These are phyloP conservation scores for Coleophora flavipennella DNA, from an alignment of 2,888 invertebrate genomes.

Conservation along the genomic window DNA sequence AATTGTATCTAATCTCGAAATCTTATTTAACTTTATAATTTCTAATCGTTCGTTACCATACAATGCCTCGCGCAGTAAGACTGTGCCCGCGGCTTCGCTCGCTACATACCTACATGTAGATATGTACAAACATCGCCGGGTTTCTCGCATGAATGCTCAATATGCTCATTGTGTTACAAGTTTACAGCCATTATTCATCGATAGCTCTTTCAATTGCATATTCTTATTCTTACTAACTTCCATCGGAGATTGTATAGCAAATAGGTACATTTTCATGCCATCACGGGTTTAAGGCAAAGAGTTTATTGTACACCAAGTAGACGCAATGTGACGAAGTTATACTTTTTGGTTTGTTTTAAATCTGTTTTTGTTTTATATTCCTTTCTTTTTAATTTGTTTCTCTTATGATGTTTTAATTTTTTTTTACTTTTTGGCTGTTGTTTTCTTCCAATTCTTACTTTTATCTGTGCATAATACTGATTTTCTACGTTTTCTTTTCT, in stretches of 20 bases:
- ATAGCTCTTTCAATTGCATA: conserved; percentile 49
- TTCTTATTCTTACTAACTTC: conserved; percentile 20
- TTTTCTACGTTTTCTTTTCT: too few species aligned
- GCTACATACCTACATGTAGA: conserved; percentile 27
- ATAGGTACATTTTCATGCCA: conserved; percentile 20
- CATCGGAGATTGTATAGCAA: conserved; percentile 29
- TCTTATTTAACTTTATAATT: conserved; percentile 1
- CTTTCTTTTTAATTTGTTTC: too few species aligned
- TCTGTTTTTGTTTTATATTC: too few species aligned
- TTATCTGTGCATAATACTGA: too few species aligned
- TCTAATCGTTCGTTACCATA: background rate
- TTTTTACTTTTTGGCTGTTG: too few species aligned
- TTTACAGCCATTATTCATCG: conserved; percentile 33
- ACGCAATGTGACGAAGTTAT: too few species aligned
- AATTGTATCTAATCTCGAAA: background rate
- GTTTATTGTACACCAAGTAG: too few species aligned
- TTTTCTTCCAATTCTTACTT: too few species aligned
- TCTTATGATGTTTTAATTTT: too few species aligned
- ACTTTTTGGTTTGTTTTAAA: too few species aligned
- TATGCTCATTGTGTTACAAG: conserved; percentile 38
- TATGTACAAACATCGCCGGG: background rate
- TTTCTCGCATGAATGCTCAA: conserved; percentile 24
- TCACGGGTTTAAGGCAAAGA: too few species aligned
- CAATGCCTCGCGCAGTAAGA: conserved; percentile 15
- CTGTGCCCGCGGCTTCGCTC: conserved; percentile 39